A percentile compares a stretch with the other conserved stretches of the same genome.
phyloP scores from a whole-genome alignment of 2,797 vertebrate genomes.

The Lerista edwardsae region DNA sequence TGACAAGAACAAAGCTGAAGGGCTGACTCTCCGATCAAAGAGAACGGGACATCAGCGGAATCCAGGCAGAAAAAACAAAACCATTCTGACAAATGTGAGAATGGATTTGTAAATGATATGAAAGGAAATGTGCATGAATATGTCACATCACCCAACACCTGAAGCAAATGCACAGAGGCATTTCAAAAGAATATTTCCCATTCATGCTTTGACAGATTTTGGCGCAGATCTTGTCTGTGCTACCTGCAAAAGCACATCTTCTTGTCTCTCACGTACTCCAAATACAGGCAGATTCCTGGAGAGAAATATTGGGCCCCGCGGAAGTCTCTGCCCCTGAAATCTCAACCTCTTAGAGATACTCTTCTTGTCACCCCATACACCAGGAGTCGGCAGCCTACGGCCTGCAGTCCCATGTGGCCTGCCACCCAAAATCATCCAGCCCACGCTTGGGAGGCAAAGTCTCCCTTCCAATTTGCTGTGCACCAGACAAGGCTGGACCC shows the following conservation, averaged over 20 bases:
- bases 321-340: neutral
- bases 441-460: too few relatives aligned
- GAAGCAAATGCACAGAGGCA: neutral
- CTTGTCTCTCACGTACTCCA: neutral
- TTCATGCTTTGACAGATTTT: neutral
- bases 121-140: neutral
- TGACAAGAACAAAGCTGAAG: constrained; percentile 9
- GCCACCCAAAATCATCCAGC: too few relatives aligned
- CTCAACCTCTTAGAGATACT: neutral
- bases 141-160: neutral
- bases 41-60: constrained; percentile 9
- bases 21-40: constrained; percentile 4
- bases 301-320: neutral
- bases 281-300: neutral
- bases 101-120: constrained; percentile 23
- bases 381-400: too few relatives aligned
- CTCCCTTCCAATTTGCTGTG: too few relatives aligned
- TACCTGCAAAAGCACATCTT: neutral
- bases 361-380: neutral
- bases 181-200: neutral
- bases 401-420: too few relatives aligned
- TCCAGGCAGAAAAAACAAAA: neutral
- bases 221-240: neutral
- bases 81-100: constrained; percentile 27
- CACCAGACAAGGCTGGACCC: too few relatives aligned